These are phyloP conservation scores for Schlechtendalia chinensis DNA, from an alignment of 1,140 invertebrate species.

Conservation along the genomic window DNA sequence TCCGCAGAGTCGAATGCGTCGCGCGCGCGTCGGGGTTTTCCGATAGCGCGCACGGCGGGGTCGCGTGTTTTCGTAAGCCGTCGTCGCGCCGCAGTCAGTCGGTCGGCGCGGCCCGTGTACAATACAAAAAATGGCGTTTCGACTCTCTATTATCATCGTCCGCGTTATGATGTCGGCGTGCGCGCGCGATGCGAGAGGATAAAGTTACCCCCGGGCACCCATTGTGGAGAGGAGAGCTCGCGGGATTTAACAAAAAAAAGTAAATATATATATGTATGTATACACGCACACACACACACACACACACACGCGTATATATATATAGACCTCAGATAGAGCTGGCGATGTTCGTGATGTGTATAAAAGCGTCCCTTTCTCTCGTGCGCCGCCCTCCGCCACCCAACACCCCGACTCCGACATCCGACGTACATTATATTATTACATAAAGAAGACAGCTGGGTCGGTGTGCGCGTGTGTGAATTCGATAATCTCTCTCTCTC, in stretches of 20 bases:
- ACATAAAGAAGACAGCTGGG: slow-evolving; percentile 41
- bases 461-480: not conserved
- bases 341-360: slow-evolving; percentile 11
- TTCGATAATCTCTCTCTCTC: not conserved
- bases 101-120: not conserved
- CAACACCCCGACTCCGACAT: not conserved
- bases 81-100: not conserved
- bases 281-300: too few species aligned
- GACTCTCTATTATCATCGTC: slow-evolving; percentile 43
- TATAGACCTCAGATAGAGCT: not conserved
- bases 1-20: slow-evolving; percentile 30
- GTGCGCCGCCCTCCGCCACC: too few species aligned
- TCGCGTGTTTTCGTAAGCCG: slow-evolving; percentile 27
- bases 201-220: slow-evolving; percentile 41
- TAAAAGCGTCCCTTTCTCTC: not conserved
- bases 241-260: not conserved
- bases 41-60: not conserved
- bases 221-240: slow-evolving; percentile 10
- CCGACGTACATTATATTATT: not conserved
- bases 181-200: slow-evolving; percentile 44
- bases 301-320: too few species aligned
- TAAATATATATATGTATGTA: slow-evolving; percentile 13
- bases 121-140: slow-evolving; percentile 48
- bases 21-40: slow-evolving; percentile 2
- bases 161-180: not conserved